A percentile compares a stretch with the other conserved stretches of the same genome.
Conservation (phyloP, 2,797 vertebrate genomes). For the Xenentodon cancila region DNA sequence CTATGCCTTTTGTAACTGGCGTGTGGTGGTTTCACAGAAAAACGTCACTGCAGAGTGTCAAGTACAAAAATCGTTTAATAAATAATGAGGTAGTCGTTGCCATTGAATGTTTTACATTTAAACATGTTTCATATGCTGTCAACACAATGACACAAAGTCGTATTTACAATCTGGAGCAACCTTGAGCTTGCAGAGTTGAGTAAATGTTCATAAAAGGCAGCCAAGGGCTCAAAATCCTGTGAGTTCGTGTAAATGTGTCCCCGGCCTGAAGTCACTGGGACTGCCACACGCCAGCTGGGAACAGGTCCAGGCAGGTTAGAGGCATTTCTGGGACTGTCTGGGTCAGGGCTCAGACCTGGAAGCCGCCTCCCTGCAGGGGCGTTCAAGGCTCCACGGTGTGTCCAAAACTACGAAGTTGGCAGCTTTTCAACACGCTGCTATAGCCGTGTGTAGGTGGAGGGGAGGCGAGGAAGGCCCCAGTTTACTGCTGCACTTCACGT, state of each 20-base stretch:
- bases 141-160: not conserved
- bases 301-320: constrained; percentile 3
- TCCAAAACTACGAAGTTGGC: not conserved
- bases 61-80: constrained; percentile 68
- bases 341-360: not conserved
- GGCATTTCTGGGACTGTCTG: not conserved
- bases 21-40: not conserved
- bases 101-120: constrained; percentile 42
- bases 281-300: not conserved
- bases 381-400: constrained; percentile 1
- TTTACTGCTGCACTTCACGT: constrained; percentile 49
- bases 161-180: constrained; percentile 6
- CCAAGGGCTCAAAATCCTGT: not conserved
- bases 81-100: constrained; percentile 76
- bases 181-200: not conserved
- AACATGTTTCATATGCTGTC: constrained; percentile 14
- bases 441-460: constrained; percentile 53
- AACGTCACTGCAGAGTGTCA: constrained; percentile 15
- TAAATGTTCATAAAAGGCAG: constrained; percentile 14
- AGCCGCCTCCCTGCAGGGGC: not conserved
- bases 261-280: constrained; percentile 24
- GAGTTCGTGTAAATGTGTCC: not conserved
- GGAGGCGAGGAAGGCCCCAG: constrained; percentile 32
- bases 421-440: constrained; percentile 63
- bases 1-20: no score